These are phyloP conservation scores for Eonycteris spelaea DNA, from an alignment of 2,113 vertebrate genomes.

Conservation along the genomic window DNA sequence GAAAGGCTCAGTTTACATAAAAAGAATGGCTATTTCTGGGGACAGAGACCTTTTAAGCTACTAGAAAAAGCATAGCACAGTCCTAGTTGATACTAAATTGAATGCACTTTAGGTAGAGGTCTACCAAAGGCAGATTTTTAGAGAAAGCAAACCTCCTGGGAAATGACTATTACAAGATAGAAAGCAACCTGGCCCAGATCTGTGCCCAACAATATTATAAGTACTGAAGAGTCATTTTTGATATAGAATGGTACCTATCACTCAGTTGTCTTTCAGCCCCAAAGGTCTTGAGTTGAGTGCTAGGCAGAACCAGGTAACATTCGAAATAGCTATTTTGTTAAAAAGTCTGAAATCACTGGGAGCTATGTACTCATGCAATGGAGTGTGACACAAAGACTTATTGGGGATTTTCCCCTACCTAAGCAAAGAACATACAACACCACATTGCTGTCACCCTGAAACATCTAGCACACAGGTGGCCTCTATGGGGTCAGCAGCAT, in stretches of 20 bases:
- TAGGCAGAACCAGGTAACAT: background rate
- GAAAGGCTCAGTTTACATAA: background rate
- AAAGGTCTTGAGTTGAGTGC: background rate
- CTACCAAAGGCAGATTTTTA: background rate
- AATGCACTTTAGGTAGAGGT: background rate
- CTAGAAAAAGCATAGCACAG: background rate
- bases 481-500: background rate
- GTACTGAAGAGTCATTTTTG: background rate
- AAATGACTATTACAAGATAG: constrained; percentile 2
- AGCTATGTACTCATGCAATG: background rate
- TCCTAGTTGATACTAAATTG: background rate
- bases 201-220: background rate
- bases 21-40: background rate
- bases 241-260: background rate
- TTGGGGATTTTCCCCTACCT: background rate
- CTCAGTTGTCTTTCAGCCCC: background rate
- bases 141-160: background rate
- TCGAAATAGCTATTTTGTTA: background rate
- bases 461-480: background rate
- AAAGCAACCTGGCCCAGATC: background rate
- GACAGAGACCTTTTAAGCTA: background rate
- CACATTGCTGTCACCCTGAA: background rate
- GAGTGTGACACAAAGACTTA: background rate
- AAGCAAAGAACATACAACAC: background rate
- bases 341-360: background rate